Base-by-base conservation (phyloP, 2,888 invertebrate species). In the Megalurothrips usitatus region DNA sequence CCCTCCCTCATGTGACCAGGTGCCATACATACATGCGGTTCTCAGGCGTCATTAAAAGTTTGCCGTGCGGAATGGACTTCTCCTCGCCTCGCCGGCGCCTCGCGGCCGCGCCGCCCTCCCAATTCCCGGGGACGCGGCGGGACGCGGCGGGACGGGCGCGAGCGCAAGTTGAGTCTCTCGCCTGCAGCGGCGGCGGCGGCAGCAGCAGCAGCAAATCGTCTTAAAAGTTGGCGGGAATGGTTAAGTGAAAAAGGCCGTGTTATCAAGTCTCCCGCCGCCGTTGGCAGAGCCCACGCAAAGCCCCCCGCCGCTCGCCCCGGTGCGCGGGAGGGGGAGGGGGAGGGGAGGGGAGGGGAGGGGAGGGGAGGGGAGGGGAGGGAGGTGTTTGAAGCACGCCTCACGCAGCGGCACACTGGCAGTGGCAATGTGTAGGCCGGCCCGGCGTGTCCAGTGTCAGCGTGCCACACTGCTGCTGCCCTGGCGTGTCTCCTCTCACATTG, bases 11-110 rank as follows among this genome's bases (percentile, higher is more conserved):
- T 63, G 63, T 68, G 68, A 23, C 68, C 68, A 68, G 68, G 68
- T 68, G 68, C 23, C 11, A 68, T 68, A 23, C 68, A 23, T 68
- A 23, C 68, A 68, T 23, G 23, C 68, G 68, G 68, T 68, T 68
- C 68, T 68, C 68, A 68, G 68, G 68, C n/a, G 23, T 68, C 68
- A 68, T 68, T 68, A 68, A 68, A 68, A 68, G 68, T 68, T 68
- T 68, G 23, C 68, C 68, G 1, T 0, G 68, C 68, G 68, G 68
- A 68, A 68, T 68, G 68, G 52, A 17, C 52, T 52, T 19, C 10
- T 10, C 19, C 52, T 52, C 52, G 52, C 52, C 34, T 43, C 34
- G 34, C 34, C 52, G 14, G 52, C 52, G 52, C 52, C 52, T 1
- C 52, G 3, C 10, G 52, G 34, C 34, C 34, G 52, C 52, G 52